A percentile compares a stretch with the other conserved stretches of the same genome.
These are phyloP conservation scores for Rotaria sp. DNA, from an alignment of 2,888 invertebrate genomes.

Conservation along the genomic window DNA sequence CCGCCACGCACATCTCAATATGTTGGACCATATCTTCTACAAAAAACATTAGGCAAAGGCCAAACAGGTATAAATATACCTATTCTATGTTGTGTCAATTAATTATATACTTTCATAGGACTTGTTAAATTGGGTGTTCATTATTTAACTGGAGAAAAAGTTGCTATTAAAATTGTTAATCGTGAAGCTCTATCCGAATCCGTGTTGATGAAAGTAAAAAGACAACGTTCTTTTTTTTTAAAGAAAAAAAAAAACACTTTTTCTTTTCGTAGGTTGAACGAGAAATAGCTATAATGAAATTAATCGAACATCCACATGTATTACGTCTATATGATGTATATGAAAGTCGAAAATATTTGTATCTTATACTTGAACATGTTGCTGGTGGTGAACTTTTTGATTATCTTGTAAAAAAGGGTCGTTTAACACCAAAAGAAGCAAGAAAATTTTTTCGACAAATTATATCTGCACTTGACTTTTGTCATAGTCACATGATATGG, in stretches of 20 bases:
- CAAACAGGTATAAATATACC: slow-evolving; percentile 76
- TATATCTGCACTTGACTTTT: slow-evolving; percentile 96
- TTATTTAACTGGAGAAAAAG: slow-evolving; percentile 93
- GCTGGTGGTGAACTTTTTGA: slow-evolving; percentile 97
- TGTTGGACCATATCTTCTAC: slow-evolving; percentile 95
- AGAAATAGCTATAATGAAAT: slow-evolving; percentile 99
- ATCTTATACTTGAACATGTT: slow-evolving; percentile 89
- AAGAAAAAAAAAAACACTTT: neutral
- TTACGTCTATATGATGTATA: slow-evolving; percentile 94
- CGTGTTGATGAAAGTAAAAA: slow-evolving; percentile 79
- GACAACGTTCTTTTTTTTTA: neutral
- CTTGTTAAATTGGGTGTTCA: slow-evolving; percentile 95
- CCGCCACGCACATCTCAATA: slow-evolving; percentile 51
- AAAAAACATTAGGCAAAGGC: slow-evolving; percentile 97
- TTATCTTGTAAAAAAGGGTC: slow-evolving; percentile 93
- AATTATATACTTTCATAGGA: neutral
- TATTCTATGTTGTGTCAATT: neutral
- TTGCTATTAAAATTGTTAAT: slow-evolving; percentile 98
- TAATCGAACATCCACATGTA: slow-evolving; percentile 98
- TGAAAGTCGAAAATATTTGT: slow-evolving; percentile 99
- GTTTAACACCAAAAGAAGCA: slow-evolving; percentile 92
- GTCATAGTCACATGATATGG: slow-evolving; percentile 99
- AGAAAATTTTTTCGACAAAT: slow-evolving; percentile 94
- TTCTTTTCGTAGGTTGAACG: slow-evolving; percentile 73
- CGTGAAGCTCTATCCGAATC: slow-evolving; percentile 97